Percentiles rank a stretch among this genome's conserved stretches.
Evolutionary conservation across 1,140 invertebrate species (phyloP).

Genomic region (Eriocheir sinensis): DNA sequence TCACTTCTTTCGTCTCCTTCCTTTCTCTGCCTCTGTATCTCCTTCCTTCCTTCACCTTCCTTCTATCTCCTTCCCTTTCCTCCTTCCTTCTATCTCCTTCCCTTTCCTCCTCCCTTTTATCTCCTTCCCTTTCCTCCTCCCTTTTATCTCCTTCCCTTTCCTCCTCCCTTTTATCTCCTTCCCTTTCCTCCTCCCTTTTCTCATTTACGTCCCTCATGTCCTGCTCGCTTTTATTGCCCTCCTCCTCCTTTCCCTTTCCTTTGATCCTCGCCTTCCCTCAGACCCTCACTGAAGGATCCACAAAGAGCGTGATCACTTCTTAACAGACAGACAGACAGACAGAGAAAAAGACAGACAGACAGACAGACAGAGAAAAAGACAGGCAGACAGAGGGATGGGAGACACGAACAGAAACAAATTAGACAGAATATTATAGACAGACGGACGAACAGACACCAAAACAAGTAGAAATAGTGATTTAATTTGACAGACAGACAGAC

Average conservation of each 20-base stretch:
- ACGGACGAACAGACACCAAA: background rate
- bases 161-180: background rate
- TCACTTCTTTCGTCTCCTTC: too few species aligned
- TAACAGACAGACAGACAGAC: too few species aligned
- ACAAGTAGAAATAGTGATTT: too few species aligned
- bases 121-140: too few species aligned
- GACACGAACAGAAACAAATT: too few species aligned
- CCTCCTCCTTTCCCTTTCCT: background rate
- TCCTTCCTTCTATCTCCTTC: background rate
- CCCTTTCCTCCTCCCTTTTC: background rate
- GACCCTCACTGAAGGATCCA: background rate
- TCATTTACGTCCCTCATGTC: background rate
- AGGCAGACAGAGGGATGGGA: background rate
- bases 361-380: too few species aligned
- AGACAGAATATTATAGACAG: background rate
- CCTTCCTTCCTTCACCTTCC: background rate
- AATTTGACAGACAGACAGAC: background rate
- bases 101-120: too few species aligned
- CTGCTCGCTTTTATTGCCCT: background rate
- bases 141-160: too few species aligned
- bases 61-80: background rate
- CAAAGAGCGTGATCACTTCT: too few species aligned
- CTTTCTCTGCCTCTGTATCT: background rate
- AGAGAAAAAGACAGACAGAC: background rate
- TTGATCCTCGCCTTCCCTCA: too few species aligned